Conservation (phyloP, 2,797 vertebrate genomes). For the Heliangelus exortis region DNA sequence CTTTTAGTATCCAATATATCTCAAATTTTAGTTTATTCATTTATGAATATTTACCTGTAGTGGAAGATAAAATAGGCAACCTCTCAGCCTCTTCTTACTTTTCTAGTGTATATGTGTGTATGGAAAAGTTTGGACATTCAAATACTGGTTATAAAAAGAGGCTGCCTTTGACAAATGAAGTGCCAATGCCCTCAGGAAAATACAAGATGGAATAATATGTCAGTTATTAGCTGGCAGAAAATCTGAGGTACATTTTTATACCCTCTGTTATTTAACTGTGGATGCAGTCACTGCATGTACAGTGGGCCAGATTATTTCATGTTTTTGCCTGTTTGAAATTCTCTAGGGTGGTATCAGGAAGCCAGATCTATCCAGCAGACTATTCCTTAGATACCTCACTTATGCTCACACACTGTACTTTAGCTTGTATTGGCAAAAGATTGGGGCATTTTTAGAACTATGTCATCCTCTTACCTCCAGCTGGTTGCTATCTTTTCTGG, state of each 20-base stretch:
- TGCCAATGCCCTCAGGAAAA: neutral
- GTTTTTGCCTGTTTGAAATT: slow-evolving; percentile 4
- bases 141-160: neutral
- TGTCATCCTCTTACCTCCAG: neutral
- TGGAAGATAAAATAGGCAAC: neutral
- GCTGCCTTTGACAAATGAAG: neutral
- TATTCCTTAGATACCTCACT: neutral
- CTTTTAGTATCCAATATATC: neutral
- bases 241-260: neutral
- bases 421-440: neutral
- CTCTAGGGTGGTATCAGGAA: neutral
- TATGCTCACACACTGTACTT: neutral
- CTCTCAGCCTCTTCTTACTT: neutral
- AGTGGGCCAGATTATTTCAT: neutral
- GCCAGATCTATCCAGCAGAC: neutral
- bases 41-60: neutral
- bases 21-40: neutral
- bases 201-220: neutral
- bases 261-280: neutral
- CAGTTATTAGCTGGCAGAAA: slow-evolving; percentile 29
- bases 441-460: neutral
- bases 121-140: neutral
- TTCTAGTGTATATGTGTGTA: neutral
- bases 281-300: neutral
- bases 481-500: neutral